Evolutionary conservation across 2,113 vertebrate genomes (phyloP), one percentile per base, ranked within the genome.

Genomic region (Nymphicus hollandicus): DNA sequence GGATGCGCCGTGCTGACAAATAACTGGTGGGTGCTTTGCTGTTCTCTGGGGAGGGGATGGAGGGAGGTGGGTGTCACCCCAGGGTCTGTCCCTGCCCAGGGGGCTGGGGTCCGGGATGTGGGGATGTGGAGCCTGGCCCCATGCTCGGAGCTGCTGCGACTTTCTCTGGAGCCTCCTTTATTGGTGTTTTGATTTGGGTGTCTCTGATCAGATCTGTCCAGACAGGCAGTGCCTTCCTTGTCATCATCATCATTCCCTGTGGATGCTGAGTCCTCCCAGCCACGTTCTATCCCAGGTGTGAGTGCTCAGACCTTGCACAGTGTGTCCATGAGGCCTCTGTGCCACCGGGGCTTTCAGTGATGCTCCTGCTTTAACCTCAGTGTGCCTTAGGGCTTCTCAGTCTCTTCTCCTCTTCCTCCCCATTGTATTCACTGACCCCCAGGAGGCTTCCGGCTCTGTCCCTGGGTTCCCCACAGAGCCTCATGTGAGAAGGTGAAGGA

Each of bases 281-380:
- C 2, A 9, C 44, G 7, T 63, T 37, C 23, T 12, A 2, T 20
- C 25, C 5, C 1, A 2, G 0, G 0, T 46, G 49, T 16, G 53
- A 11, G 25, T 44, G 39, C 60, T 89, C 27, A 10, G 24, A n/a
- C 47, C 43, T 71, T 0, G 0, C 3, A 58, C 33, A n/a, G 3
- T 0, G 5, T 41, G 19, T 31, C 28, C 0, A 0, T 37, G 53
- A 49, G 35, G 7, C 50, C 50, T 44, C 65, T 0, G 0, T 63
- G 53, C 44, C 9, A 39, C n/a, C 0, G 0, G 46, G 35, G 18
- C 37, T 65, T 43, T 70, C 1, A 3, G 37, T 35, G 60, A 22
- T 79, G 73, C 39, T 86, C 22, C 19, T 82, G 68, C 47, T 47
- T 47, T 24, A 22, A 43, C 52, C 15, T 88, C 71, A 10, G 11